Percentiles rank a stretch among this genome's conserved stretches.
phyloP scores from a whole-genome alignment of 23 tunicate genomes.

The Ciona savignyi region DNA sequence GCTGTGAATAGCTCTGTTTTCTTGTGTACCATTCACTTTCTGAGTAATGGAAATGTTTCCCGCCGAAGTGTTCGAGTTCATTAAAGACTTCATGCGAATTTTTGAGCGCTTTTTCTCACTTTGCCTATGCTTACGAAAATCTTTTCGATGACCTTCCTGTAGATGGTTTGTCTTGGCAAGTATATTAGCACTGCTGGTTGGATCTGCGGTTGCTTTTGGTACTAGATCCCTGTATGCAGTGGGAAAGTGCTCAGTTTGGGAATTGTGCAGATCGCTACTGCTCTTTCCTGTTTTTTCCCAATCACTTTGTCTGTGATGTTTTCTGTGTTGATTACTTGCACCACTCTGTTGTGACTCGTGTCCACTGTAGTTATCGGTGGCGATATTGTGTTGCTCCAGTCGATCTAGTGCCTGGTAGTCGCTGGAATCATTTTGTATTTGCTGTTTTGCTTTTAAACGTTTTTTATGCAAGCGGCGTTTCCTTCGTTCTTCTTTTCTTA shows the following conservation, averaged over 20 bases:
- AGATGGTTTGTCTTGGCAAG: background rate
- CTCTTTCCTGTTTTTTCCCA: constrained; percentile 17
- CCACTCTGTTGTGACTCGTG: background rate
- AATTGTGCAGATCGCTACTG: constrained; percentile 16
- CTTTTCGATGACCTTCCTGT: background rate
- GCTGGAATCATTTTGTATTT: background rate
- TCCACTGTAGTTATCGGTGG: background rate
- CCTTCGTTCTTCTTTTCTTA: constrained; percentile 42
- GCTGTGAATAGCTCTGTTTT: background rate
- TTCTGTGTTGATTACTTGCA: background rate
- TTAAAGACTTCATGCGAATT: background rate
- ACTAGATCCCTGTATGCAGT: constrained; percentile 28
- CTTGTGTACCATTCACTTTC: background rate
- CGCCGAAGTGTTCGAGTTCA: background rate
- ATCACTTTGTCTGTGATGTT: background rate
- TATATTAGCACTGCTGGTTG: constrained; percentile 17
- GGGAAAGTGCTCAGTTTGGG: constrained; percentile 12
- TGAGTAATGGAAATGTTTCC: background rate
- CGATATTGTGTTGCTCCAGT: background rate
- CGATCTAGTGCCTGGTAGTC: background rate
- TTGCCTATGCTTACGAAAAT: background rate
- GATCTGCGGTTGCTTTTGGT: constrained; percentile 84
- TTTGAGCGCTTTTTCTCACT: background rate
- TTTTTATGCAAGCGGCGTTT: constrained; percentile 37
- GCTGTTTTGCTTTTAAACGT: constrained; percentile 17